These are phyloP conservation scores for Corticium candelabrum DNA, from an alignment of 37 sponge, comb jelly and placozoan genomes.

Conservation along the genomic window DNA sequence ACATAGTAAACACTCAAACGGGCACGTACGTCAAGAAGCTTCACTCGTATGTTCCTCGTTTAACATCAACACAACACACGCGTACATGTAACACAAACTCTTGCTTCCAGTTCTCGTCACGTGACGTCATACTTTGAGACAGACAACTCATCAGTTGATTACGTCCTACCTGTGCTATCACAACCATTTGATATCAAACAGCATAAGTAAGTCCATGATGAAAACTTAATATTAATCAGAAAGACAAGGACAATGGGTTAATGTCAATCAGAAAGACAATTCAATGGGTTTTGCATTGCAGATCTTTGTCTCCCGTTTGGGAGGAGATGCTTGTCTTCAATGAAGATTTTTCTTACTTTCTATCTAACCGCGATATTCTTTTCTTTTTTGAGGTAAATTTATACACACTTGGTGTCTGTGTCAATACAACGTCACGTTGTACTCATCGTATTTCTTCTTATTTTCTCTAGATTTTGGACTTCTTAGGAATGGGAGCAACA, in stretches of 20 bases:
- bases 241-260: too few species aligned
- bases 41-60: too few species aligned
- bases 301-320: conserved; percentile 43
- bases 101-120: conserved; percentile 21
- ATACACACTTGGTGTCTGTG: conserved; percentile 8
- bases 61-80: background rate
- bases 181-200: conserved; percentile 24
- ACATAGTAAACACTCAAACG: background rate
- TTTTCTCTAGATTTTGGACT: conserved; percentile 10
- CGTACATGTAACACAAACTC: too few species aligned
- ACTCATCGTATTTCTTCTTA: too few species aligned
- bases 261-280: too few species aligned
- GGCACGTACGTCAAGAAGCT: background rate
- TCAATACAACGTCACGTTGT: too few species aligned
- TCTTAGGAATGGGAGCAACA: conserved; percentile 1
- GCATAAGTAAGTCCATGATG: too few species aligned
- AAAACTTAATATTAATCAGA: too few species aligned
- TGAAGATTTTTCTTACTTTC: conserved; percentile 31
- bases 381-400: conserved; percentile 73
- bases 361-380: conserved; percentile 17
- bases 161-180: conserved; percentile 61
- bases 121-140: conserved; percentile 74
- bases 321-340: conserved; percentile 64
- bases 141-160: conserved; percentile 53
- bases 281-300: conserved; percentile 7